Evolutionary conservation across 2,888 invertebrate genomes (phyloP), one percentile per base, ranked within the genome.

Genomic region (Dioctria linearis): DNA sequence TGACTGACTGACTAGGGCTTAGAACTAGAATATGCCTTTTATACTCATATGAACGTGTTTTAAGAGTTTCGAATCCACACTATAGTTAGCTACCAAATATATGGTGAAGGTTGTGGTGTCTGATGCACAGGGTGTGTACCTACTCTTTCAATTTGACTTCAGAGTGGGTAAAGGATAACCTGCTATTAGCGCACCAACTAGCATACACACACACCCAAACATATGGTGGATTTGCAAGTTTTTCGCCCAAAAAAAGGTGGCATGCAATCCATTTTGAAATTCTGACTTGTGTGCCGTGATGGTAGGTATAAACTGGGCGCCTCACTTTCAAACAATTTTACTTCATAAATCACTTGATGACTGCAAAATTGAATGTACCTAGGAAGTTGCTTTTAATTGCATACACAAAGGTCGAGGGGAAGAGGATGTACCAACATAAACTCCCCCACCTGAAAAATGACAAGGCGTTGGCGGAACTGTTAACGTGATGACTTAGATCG

Each of bases 281-380:
- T 39, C 40, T 37, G 63, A 39, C 63, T 63, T 63, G 43, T 59
- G 59, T 75, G 42, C 40, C 59, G 42, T 42, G 54, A 11, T 57
- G 46, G 46, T 61, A 25, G 25, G 25, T 25, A 25, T 25, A 25
- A 25, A 76, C 61, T 63, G 49, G 25, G 46, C 11, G 76, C 43
- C 25, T 76, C 76, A 63, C 61, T 81, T 81, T 81, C 81, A 81
- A 81, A 79, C 75, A 81, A 81, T 81, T 25, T 81, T 80, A 81
- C 81, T 71, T 61, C 79, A 80, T 81, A 81, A 81, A 81, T 81
- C 81, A 81, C 80, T 59, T 75, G 81, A 81, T 81, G 81, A 81
- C 81, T 81, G 49, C 76, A 71, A 81, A 81, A 81, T 81, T 81
- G 80, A 81, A 80, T 81, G 80, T 81, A 78, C 65, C 80, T 80